These are phyloP conservation scores for Oceanodroma leucorhoa DNA, from an alignment of 2,797 vertebrate genomes.

Conservation along the genomic window DNA sequence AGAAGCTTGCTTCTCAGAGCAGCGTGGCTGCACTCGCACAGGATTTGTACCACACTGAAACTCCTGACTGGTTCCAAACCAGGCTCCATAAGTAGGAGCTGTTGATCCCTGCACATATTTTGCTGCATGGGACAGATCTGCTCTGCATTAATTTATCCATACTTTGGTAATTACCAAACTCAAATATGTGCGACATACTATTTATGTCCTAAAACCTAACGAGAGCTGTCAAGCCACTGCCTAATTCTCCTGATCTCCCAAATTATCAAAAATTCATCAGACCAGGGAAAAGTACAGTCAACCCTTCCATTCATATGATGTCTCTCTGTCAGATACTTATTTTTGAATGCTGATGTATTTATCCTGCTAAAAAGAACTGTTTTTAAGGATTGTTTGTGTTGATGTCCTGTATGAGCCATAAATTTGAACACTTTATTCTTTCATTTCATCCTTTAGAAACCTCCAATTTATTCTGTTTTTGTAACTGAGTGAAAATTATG, in stretches of 20 bases:
- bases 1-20: neutral
- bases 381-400: neutral
- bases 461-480: neutral
- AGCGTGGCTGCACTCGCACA: fast-evolving
- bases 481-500: neutral
- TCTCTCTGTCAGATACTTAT: neutral
- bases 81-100: neutral
- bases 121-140: neutral
- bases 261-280: neutral
- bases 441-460: neutral
- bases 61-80: neutral
- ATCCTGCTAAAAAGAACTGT: neutral
- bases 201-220: neutral
- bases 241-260: neutral
- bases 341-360: neutral
- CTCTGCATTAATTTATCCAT: neutral
- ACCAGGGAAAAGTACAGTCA: neutral
- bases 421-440: neutral
- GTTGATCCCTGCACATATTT: neutral
- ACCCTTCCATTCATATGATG: neutral
- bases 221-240: neutral
- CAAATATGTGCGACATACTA: too few species aligned
- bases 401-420: neutral
- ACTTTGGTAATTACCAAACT: neutral
- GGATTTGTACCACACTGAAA: neutral